These are phyloP conservation scores for Caenorhabditis sp. DNA, from an alignment of 2,888 invertebrate genomes.

Conservation along the genomic window DNA sequence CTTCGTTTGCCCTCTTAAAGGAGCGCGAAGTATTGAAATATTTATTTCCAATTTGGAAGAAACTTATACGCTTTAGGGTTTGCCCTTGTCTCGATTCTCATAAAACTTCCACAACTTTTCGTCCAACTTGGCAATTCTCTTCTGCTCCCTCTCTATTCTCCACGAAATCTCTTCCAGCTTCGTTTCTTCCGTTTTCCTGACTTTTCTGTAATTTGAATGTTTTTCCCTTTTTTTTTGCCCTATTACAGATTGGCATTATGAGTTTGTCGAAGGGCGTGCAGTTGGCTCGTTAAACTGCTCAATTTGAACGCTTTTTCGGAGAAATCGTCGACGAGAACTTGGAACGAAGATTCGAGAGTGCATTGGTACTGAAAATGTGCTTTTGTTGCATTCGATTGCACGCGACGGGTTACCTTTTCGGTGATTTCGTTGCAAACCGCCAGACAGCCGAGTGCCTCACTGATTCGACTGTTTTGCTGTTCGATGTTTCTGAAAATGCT, in stretches of 20 bases:
- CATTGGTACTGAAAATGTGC: conserved; percentile 40
- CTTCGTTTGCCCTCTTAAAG: too few species aligned
- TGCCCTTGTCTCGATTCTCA: conserved; percentile 44
- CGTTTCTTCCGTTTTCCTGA: conserved; percentile 12
- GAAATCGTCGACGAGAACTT: conserved; percentile 45
- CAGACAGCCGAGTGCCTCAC: conserved; percentile 47
- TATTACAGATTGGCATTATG: conserved; percentile 33
- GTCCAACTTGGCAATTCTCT: conserved; percentile 25
- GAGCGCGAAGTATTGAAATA: too few species aligned
- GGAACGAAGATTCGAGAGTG: conserved; percentile 32
- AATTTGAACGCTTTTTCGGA: conserved; percentile 47
- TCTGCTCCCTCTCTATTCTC: conserved; percentile 45
- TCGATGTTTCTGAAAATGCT: conserved; percentile 42
- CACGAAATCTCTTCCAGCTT: conserved; percentile 33
- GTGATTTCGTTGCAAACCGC: conserved; percentile 48
- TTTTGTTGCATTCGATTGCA: too few species aligned
- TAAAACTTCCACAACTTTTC: conserved; percentile 31
- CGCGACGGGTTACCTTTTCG: conserved; percentile 22
- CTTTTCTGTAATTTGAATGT: conserved; percentile 14
- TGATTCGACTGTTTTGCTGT: conserved; percentile 46
- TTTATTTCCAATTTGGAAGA: too few species aligned
- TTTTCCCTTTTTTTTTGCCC: background rate
- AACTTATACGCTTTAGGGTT: too few species aligned
- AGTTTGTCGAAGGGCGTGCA: conserved; percentile 34
- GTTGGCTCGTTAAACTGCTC: conserved; percentile 31